A percentile compares a stretch with the other conserved stretches of the same genome.
These are phyloP conservation scores for Oreochromis niloticus DNA, from an alignment of 2,113 vertebrate genomes.

Conservation along the genomic window DNA sequence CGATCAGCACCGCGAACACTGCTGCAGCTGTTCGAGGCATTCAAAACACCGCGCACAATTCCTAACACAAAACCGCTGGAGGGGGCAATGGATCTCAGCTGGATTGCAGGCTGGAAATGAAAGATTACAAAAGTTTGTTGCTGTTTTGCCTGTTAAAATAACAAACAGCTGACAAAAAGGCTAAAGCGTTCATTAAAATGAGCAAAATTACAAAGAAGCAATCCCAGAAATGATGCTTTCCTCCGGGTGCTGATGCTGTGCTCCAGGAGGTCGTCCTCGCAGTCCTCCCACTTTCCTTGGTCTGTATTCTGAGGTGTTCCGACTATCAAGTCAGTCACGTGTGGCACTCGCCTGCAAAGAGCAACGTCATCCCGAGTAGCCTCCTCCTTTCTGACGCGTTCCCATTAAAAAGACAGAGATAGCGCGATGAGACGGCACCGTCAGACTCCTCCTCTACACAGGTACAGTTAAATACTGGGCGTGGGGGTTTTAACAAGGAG, in stretches of 20 bases:
- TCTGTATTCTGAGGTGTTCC: neutral
- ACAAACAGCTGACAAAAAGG: neutral
- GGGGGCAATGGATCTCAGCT: neutral
- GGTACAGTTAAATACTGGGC: neutral
- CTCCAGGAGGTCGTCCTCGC: neutral
- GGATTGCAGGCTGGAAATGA: neutral
- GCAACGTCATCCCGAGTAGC: neutral
- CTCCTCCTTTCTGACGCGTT: neutral
- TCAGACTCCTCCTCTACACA: neutral
- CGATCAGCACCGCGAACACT: constrained; percentile 46
- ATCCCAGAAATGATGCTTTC: neutral
- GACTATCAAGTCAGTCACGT: neutral
- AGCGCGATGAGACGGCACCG: neutral
- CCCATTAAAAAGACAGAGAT: neutral
- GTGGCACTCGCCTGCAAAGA: neutral
- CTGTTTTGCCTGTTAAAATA: neutral
- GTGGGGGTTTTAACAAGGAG: neutral
- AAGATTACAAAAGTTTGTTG: neutral
- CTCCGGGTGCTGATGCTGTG: neutral
- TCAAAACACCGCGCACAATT: neutral
- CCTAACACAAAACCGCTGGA: neutral
- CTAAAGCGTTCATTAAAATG: neutral
- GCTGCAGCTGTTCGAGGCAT: constrained; percentile 57
- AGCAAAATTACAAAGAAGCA: neutral
- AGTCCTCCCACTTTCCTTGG: neutral